These are phyloP conservation scores for Dendronephthya gigantea DNA, from an alignment of 64 coral and sea anemone species.

Conservation along the genomic window DNA sequence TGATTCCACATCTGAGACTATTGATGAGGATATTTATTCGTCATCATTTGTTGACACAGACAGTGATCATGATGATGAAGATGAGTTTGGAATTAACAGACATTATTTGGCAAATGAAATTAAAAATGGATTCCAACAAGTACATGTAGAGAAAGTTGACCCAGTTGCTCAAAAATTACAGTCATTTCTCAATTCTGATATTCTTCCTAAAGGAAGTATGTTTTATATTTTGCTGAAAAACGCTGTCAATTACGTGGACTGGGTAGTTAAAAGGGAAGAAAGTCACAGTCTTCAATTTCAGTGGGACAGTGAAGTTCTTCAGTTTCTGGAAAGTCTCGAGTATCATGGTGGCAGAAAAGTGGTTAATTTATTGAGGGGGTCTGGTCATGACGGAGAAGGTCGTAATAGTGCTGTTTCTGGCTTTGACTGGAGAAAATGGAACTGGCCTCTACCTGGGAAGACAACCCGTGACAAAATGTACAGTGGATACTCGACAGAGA, in stretches of 20 bases:
- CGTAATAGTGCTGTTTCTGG: slow-evolving; percentile 7
- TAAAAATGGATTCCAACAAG: slow-evolving; percentile 40
- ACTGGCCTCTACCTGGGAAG: slow-evolving; percentile 45
- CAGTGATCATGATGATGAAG: slow-evolving; percentile 37
- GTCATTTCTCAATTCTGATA: slow-evolving; percentile 43
- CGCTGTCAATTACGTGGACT: slow-evolving; percentile 18
- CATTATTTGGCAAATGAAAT: slow-evolving; percentile 53
- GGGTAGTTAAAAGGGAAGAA: neutral
- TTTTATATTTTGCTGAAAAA: slow-evolving; percentile 30
- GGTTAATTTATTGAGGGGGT: slow-evolving; percentile 20
- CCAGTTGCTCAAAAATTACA: slow-evolving; percentile 33
- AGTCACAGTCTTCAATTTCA: slow-evolving; percentile 18
- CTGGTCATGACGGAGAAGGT: slow-evolving; percentile 26
- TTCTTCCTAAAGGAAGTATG: slow-evolving; percentile 31
- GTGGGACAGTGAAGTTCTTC: slow-evolving; percentile 34
- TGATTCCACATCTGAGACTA: slow-evolving; percentile 44
- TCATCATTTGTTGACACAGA: slow-evolving; percentile 47
- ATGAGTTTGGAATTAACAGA: slow-evolving; percentile 45
- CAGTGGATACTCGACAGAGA: slow-evolving; percentile 52
- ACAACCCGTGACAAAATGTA: slow-evolving; percentile 59
- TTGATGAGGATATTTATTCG: slow-evolving; percentile 58
- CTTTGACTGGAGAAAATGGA: slow-evolving; percentile 40
- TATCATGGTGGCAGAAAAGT: slow-evolving; percentile 36
- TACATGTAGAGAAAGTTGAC: slow-evolving; percentile 41
- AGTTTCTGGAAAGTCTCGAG: slow-evolving; percentile 39